Evolutionary conservation across 2,797 vertebrate species (phyloP), one percentile per base, ranked within the genome.

Genomic region (Centropyge bicolor): DNA sequence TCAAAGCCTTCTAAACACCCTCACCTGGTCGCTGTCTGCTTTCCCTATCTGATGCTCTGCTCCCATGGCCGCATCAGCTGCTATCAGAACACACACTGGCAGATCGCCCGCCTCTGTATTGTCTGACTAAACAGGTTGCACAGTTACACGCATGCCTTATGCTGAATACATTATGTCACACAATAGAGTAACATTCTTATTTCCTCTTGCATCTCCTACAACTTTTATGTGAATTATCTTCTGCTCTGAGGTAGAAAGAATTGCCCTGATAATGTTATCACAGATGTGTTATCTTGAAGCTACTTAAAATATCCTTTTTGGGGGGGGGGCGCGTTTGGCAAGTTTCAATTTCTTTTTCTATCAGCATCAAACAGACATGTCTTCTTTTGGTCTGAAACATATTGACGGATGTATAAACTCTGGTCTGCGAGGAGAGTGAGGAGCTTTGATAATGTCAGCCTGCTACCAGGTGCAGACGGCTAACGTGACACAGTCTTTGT

Each of bases 291-390:
- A 88, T 89, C 72, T 84, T 36, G 70, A 77, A 89, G 70, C 81
- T 87, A 79, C 79, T 91, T 93, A 85, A 89, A 91, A 82, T 85
- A 70, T 81, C 60, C 81, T 78, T 87, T 82, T 84, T 71, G 10
- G 35, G 66, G 5, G 62, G 4, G 12, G 19, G 74, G 73, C 0
- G 40, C 51, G 3, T 82, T 89, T 81, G 86, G 72, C 74, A 86
- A 82, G 77, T 92, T 94, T 90, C 92, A 93, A 94, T 94, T 88
- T 93, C 88, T 90, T 94, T 94, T 94, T 92, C 92, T 78, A 93
- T 94, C 92, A 93, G 84, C 81, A 56, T 90, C 88, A 85, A 76
- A 83, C 88, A 88, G 87, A 74, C 75, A 69, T 41, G 72, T 88
- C 80, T 81, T 80, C 56, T 85, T 63, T 82, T 70, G 83, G 86